Evolutionary conservation across 2,888 invertebrate species (phyloP).

Genomic region (Argyra leucocephala): DNA sequence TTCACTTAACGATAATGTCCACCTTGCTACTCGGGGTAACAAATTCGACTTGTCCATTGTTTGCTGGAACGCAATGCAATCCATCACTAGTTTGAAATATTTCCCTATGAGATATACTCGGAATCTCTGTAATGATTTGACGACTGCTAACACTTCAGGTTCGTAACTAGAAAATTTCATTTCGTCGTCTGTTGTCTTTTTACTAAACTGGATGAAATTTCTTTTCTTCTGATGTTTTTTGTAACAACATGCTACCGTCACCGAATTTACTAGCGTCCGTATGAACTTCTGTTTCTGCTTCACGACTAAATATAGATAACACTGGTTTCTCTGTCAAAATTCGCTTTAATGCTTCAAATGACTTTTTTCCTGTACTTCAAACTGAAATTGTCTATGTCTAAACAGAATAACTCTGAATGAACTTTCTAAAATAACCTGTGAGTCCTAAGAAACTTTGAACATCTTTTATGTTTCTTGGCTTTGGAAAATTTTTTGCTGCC

Average conservation of each 20-base stretch:
- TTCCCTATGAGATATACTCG: conserved; percentile 29
- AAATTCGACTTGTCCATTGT: conserved; percentile 29
- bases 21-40: conserved; percentile 1
- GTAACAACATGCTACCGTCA: conserved; percentile 28
- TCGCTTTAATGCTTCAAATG: conserved; percentile 18
- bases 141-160: conserved; percentile 16
- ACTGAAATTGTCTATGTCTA: conserved; percentile 23
- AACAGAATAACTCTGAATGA: conserved; percentile 29
- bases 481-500: conserved; percentile 29
- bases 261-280: conserved; percentile 30
- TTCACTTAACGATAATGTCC: conserved; percentile 10
- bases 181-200: conserved; percentile 24
- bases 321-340: conserved; percentile 22
- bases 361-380: conserved; percentile 28
- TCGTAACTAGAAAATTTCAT: conserved; percentile 31
- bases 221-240: conserved; percentile 18
- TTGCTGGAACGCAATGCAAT: conserved; percentile 29
- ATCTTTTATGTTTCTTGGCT: conserved; percentile 27
- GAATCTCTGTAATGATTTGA: conserved; percentile 14
- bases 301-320: conserved; percentile 27
- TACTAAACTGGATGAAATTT: conserved; percentile 16
- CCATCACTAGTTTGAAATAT: conserved; percentile 29
- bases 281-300: conserved; percentile 26
- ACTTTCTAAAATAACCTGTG: conserved; percentile 35
- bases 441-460: conserved; percentile 33